Evolutionary conservation across 2,797 vertebrate genomes (phyloP).

Genomic region (Dromococcyx pavoninus): DNA sequence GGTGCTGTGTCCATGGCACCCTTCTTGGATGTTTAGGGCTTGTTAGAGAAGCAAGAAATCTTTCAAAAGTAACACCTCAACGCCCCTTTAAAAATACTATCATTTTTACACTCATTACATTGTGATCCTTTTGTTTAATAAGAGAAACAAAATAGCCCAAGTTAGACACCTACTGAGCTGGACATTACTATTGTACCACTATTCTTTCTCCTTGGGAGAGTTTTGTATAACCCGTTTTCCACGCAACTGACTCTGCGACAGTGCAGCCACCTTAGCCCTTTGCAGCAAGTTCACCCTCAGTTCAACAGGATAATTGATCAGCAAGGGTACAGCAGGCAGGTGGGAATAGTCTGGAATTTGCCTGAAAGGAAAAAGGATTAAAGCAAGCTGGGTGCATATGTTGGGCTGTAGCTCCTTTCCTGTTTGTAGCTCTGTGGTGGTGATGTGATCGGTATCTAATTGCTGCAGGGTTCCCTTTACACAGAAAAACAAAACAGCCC

Average conservation of each 20-base stretch:
- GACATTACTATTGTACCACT: too few relatives aligned
- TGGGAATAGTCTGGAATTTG: constrained; percentile 69
- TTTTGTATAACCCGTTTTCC: not conserved
- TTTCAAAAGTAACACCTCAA: not conserved
- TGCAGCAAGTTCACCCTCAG: constrained; percentile 60
- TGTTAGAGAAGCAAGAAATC: not conserved
- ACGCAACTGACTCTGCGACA: not conserved
- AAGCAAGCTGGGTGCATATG: constrained; percentile 36
- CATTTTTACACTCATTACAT: not conserved
- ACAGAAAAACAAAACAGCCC: not conserved
- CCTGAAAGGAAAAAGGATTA: constrained; percentile 72
- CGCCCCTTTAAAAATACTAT: not conserved
- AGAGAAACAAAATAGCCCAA: not conserved
- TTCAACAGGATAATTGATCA: constrained; percentile 61
- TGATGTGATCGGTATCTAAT: constrained; percentile 59
- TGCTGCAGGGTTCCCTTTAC: constrained; percentile 53
- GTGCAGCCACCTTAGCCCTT: constrained; percentile 16
- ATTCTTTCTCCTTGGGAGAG: not conserved
- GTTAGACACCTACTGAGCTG: not conserved
- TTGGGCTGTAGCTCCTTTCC: constrained; percentile 55
- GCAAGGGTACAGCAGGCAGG: constrained; percentile 49
- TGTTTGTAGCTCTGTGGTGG: constrained; percentile 49
- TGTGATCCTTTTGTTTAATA: not conserved
- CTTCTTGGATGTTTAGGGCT: not conserved
- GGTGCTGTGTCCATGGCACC: not conserved